Base-by-base conservation (phyloP, 2,113 vertebrate species). In the Telmatochromis sp. region DNA sequence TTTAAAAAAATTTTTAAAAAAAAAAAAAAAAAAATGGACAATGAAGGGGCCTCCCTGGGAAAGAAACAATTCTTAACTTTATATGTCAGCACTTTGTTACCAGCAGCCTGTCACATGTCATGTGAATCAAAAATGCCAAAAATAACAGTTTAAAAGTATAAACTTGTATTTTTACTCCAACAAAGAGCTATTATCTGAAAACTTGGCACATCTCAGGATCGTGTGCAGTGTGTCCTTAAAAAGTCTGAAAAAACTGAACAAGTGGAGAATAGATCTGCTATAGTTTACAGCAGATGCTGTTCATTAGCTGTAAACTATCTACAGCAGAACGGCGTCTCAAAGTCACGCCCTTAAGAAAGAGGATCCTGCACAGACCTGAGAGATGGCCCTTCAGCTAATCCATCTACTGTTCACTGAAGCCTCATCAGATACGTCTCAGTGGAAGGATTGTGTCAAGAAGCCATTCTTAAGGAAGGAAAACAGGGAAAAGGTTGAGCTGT, bases 11-110 rank as follows among this genome's bases (percentile, higher is more conserved):
- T n/a, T n/a, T n/a, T n/a, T n/a, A n/a, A n/a, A n/a, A n/a, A n/a
- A n/a, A n/a, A n/a, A n/a, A n/a, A 1, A 1, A 1, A 0, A 51
- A 9, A 9, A 19, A 19, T 3, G 50, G 50, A 51, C 50, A n/a
- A 51, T 51, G 50, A n/a, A 51, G 8, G 50, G 17, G 17, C 50
- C 50, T 51, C 17, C 17, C 17, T 5, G 50, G 50, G 19, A 53
- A 53, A 53, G 51, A 53, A 53, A 21, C 51, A n/a, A 6, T 53
- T n/a, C 9, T 6, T n/a, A 53, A 53, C 19, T 53, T n/a, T 53
- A 53, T 53, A 10, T 53, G 19, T 21, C 51, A 21, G 51, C 5
- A 53, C 51, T 11, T 21, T n/a, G 19, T 21, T n/a, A 53, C 19
- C 0, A 53, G 50, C 50, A n/a, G 9, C 19, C 50, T 53, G 51